These are phyloP conservation scores for Agrilus cyanescens DNA, from an alignment of 2,888 invertebrate species.

Conservation along the genomic window DNA sequence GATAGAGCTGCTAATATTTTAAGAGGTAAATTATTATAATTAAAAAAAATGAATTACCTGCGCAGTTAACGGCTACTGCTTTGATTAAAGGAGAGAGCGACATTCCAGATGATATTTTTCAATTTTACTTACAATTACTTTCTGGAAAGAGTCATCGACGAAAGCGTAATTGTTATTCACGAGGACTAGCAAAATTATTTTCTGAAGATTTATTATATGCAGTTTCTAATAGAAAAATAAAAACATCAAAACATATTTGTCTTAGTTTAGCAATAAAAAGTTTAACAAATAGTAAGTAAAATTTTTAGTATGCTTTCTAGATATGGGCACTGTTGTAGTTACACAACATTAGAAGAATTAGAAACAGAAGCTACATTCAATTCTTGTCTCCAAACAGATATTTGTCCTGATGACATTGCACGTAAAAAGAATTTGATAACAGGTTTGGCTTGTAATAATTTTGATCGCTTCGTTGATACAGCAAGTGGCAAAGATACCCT, in stretches of 20 bases:
- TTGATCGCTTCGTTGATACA: neutral
- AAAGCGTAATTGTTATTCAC: too few relatives aligned
- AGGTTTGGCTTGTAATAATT: slow-evolving; percentile 12
- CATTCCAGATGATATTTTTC: too few relatives aligned
- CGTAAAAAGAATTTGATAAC: slow-evolving; percentile 6
- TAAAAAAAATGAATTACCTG: too few relatives aligned
- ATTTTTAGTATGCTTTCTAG: slow-evolving; percentile 15
- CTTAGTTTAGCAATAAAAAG: slow-evolving; percentile 17
- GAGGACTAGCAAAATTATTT: too few relatives aligned
- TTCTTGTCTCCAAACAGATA: slow-evolving; percentile 3
- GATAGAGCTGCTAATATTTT: too few relatives aligned
- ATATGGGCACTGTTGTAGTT: slow-evolving; percentile 18
- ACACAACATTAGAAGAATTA: slow-evolving; percentile 15
- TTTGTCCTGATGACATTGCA: slow-evolving; percentile 13
- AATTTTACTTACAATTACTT: too few relatives aligned
- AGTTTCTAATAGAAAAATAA: slow-evolving; percentile 13
- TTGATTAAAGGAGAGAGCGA: too few relatives aligned
- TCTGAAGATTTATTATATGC: slow-evolving; percentile 14
- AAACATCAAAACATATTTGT: slow-evolving; percentile 17
- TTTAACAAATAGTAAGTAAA: slow-evolving; percentile 14
- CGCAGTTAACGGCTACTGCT: too few relatives aligned
- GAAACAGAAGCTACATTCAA: slow-evolving; percentile 13
- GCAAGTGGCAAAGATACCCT: neutral
- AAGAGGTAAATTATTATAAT: too few relatives aligned
- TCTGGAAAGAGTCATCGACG: too few relatives aligned